These are phyloP conservation scores for Oasisia sp. DNA, from an alignment of 2,888 invertebrate species.

Conservation along the genomic window DNA sequence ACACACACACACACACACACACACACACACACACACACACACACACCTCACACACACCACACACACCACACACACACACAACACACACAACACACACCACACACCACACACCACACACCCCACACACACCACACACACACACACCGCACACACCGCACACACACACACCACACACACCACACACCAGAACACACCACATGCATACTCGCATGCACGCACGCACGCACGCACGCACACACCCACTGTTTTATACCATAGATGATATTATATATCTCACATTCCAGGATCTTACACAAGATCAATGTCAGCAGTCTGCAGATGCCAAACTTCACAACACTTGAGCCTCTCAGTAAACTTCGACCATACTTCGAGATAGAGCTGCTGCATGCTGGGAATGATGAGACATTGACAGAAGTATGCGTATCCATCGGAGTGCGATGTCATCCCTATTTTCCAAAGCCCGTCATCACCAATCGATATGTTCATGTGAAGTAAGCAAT, in stretches of 20 bases:
- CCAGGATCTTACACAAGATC: not conserved
- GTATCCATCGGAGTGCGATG: not conserved
- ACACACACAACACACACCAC: too few relatives aligned
- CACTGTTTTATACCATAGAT: not conserved
- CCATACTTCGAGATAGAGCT: not conserved
- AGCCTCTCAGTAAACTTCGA: not conserved
- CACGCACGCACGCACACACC: not conserved
- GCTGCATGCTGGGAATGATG: conserved; percentile 12
- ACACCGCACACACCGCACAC: too few relatives aligned
- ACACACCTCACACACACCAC: too few relatives aligned
- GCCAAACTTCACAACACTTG: not conserved
- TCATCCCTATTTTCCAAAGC: not conserved
- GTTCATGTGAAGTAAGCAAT: not conserved
- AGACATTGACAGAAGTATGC: not conserved
- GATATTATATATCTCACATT: not conserved
- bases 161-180: too few relatives aligned
- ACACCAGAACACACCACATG: too few relatives aligned
- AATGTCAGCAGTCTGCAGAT: not conserved
- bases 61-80: too few relatives aligned
- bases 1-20: too few relatives aligned
- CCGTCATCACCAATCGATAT: not conserved
- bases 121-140: too few relatives aligned
- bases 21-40: too few relatives aligned
- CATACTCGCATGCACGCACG: too few relatives aligned
- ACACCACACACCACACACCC: not conserved